Conservation (phyloP, 1,140 invertebrate genomes). For the Danaus melanippus region DNA sequence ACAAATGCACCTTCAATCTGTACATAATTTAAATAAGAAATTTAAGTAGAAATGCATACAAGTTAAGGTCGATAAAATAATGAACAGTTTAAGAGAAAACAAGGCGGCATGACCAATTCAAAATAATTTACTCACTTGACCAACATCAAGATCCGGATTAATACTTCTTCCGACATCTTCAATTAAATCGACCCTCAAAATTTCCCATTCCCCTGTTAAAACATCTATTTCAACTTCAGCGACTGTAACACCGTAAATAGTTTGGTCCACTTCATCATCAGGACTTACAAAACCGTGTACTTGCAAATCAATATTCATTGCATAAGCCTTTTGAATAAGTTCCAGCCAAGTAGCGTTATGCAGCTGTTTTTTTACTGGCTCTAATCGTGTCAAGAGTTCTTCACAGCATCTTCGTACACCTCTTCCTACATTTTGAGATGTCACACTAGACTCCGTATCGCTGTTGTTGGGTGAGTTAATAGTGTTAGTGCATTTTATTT, state of each 20-base stretch:
- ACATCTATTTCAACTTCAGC: conserved; percentile 77
- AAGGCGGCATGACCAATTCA: no score
- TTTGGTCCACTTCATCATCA: conserved; percentile 67
- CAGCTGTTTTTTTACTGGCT: conserved; percentile 72
- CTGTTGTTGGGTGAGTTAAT: background rate
- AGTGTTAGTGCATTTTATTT: conserved; percentile 76
- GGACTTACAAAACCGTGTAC: conserved; percentile 72
- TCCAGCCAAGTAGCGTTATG: conserved; percentile 75
- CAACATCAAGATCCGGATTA: conserved; percentile 84
- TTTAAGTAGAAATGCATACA: background rate
- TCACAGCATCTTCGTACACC: conserved; percentile 33
- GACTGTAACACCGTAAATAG: conserved; percentile 74
- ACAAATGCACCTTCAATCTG: conserved; percentile 84
- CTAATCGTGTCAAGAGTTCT: conserved; percentile 71
- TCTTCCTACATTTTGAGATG: conserved; percentile 31
- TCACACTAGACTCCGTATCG: conserved; percentile 74
- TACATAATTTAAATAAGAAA: conserved; percentile 4
- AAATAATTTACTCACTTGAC: conserved; percentile 73
- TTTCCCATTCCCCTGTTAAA: conserved; percentile 79
- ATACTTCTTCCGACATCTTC: conserved; percentile 82
- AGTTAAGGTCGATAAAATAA: no score
- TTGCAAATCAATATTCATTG: conserved; percentile 74
- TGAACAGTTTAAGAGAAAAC: no score
- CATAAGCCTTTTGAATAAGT: conserved; percentile 71
- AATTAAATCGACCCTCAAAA: conserved; percentile 80